These are phyloP conservation scores for Lysandra bellargus DNA, from an alignment of 2,888 invertebrate genomes.

Conservation along the genomic window DNA sequence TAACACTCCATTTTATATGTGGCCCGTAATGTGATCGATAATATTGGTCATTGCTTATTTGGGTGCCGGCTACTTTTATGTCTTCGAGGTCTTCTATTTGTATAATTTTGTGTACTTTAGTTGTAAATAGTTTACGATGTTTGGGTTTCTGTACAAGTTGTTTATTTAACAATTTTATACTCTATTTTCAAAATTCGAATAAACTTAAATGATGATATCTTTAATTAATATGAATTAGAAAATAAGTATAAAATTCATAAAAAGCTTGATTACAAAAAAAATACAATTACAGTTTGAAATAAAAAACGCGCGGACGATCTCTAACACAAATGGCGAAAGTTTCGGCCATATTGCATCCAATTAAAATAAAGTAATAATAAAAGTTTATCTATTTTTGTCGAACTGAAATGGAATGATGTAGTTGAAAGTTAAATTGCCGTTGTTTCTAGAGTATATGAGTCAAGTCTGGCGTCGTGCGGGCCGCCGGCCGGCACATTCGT, in stretches of 20 bases:
- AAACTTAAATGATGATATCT: no score
- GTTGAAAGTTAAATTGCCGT: slow-evolving; percentile 50
- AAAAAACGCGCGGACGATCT: background rate
- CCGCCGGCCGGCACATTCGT: slow-evolving; percentile 53
- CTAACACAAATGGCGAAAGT: background rate
- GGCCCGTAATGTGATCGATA: slow-evolving; percentile 20
- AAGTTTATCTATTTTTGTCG: slow-evolving; percentile 21
- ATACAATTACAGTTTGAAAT: background rate
- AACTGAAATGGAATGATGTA: slow-evolving; percentile 40
- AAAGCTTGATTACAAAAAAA: background rate
- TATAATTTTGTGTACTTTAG: background rate
- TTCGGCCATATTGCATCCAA: slow-evolving; percentile 7
- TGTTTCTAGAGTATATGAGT: slow-evolving; percentile 56
- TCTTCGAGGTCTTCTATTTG: background rate
- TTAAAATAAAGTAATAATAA: slow-evolving; percentile 8
- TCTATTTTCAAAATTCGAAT: no score
- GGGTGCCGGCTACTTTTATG: background rate
- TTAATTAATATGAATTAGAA: no score
- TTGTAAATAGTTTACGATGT: background rate
- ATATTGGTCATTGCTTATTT: slow-evolving; percentile 22
- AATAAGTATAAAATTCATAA: background rate
- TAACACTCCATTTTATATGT: slow-evolving; percentile 44
- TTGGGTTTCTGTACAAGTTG: background rate
- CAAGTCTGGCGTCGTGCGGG: slow-evolving; percentile 59
- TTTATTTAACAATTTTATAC: background rate